Conservation (phyloP, 2,888 invertebrate species). For the Sisyra terminalis region DNA sequence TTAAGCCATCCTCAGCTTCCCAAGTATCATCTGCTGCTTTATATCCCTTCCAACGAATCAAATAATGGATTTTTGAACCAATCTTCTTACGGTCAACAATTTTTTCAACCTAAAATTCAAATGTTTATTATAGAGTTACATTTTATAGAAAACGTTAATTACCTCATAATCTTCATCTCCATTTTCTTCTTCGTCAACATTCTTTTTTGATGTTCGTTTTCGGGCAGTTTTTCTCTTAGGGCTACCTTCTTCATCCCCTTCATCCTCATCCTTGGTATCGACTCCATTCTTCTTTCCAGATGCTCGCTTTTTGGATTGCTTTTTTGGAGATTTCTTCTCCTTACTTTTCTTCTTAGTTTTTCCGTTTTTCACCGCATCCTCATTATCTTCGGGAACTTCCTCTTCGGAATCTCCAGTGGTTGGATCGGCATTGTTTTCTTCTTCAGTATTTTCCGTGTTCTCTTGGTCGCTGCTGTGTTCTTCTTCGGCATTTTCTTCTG, state of each 20-base stretch:
- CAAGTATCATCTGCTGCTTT: slow-evolving; percentile 52
- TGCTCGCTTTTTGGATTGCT: slow-evolving; percentile 16
- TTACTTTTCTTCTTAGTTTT: slow-evolving; percentile 12
- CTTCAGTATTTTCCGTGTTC: too few species aligned
- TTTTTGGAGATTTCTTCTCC: slow-evolving; percentile 15
- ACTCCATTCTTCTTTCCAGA: slow-evolving; percentile 21
- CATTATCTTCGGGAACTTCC: slow-evolving; percentile 18
- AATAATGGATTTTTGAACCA: slow-evolving; percentile 47
- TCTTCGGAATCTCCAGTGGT: slow-evolving; percentile 12
- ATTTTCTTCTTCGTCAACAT: background rate
- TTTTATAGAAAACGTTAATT: background rate
- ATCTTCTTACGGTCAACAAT: slow-evolving; percentile 51
- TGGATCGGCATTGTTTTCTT: too few species aligned
- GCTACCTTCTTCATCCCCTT: background rate
- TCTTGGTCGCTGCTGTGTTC: too few species aligned
- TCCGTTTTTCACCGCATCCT: slow-evolving; percentile 14
- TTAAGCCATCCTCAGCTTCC: slow-evolving; percentile 55
- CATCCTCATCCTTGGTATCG: background rate
- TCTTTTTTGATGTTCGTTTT: background rate
- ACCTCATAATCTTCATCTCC: background rate
- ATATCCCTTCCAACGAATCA: slow-evolving; percentile 68
- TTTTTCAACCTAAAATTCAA: slow-evolving; percentile 41
- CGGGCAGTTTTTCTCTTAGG: background rate
- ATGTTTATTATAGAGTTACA: slow-evolving; percentile 7
- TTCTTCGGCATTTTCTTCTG: too few species aligned